Evolutionary conservation across 2,113 vertebrate genomes (phyloP).

Genomic region (Clupea harengus): DNA sequence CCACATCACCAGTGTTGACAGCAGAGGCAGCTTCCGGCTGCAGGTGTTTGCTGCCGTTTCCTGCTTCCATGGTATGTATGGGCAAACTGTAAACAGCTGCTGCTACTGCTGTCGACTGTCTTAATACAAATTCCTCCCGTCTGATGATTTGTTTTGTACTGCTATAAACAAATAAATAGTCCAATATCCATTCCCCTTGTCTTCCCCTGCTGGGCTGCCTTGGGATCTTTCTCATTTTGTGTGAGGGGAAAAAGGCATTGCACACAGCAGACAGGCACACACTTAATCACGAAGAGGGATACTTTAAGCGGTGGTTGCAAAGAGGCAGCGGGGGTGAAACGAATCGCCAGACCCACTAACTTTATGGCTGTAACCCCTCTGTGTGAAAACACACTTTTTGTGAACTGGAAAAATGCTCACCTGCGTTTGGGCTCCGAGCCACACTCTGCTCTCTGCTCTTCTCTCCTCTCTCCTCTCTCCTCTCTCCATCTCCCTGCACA

Average conservation of each 20-base stretch:
- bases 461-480: neutral
- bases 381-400: conserved; percentile 26
- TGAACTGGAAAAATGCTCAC: conserved; percentile 38
- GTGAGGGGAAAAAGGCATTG: neutral
- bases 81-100: neutral
- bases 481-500: neutral
- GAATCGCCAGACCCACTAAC: conserved; percentile 23
- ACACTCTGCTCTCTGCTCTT: conserved; percentile 31
- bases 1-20: neutral
- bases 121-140: neutral
- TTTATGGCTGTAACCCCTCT: neutral
- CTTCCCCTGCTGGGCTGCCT: neutral
- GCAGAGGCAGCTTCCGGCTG: neutral
- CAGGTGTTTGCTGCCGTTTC: neutral
- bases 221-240: conserved; percentile 2
- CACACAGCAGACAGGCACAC: neutral
- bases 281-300: neutral
- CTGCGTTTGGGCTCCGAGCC: neutral
- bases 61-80: neutral
- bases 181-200: neutral
- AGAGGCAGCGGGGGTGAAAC: conserved; percentile 37
- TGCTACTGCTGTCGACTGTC: neutral
- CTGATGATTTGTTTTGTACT: neutral
- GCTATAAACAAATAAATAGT: conserved; percentile 5
- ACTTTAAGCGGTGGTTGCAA: conserved; percentile 18